Evolutionary conservation across 2,797 vertebrate species (phyloP).

Genomic region (Catostomus latipinnis): DNA sequence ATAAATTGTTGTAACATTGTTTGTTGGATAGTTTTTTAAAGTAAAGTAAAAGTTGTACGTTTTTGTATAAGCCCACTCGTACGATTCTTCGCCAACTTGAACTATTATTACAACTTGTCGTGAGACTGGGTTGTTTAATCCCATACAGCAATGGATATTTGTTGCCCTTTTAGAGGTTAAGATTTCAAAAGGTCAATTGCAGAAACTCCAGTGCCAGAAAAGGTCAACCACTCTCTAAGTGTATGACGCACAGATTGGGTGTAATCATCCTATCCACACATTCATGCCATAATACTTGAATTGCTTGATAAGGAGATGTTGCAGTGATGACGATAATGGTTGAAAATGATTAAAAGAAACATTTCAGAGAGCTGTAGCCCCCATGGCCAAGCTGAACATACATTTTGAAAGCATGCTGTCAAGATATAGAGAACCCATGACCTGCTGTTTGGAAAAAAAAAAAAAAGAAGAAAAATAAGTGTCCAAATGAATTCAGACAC

Average conservation of each 20-base stretch:
- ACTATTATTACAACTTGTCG: too few species aligned
- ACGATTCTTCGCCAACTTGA: too few species aligned
- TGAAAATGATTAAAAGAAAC: constrained; percentile 21
- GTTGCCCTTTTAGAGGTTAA: constrained; percentile 52
- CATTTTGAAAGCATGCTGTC: constrained; percentile 23
- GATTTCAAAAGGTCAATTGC: constrained; percentile 55
- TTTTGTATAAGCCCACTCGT: too few species aligned
- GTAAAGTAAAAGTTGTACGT: too few species aligned
- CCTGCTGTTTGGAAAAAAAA: neutral
- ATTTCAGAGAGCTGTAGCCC: neutral
- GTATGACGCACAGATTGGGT: constrained; percentile 36
- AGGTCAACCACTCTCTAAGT: constrained; percentile 49
- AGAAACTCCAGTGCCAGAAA: constrained; percentile 50
- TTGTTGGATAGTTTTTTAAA: too few species aligned
- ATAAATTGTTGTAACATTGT: too few species aligned
- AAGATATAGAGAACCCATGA: neutral
- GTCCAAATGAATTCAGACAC: constrained; percentile 43
- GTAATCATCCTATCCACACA: constrained; percentile 44
- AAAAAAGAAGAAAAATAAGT: constrained; percentile 5
- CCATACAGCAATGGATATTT: constrained; percentile 36
- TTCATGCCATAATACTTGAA: neutral
- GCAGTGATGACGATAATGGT: constrained; percentile 29
- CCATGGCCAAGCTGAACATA: neutral
- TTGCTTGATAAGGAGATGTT: constrained; percentile 19
- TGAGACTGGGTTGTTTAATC: neutral